These are phyloP conservation scores for Criorhina ranunculi DNA, from an alignment of 2,888 invertebrate species.

Conservation along the genomic window DNA sequence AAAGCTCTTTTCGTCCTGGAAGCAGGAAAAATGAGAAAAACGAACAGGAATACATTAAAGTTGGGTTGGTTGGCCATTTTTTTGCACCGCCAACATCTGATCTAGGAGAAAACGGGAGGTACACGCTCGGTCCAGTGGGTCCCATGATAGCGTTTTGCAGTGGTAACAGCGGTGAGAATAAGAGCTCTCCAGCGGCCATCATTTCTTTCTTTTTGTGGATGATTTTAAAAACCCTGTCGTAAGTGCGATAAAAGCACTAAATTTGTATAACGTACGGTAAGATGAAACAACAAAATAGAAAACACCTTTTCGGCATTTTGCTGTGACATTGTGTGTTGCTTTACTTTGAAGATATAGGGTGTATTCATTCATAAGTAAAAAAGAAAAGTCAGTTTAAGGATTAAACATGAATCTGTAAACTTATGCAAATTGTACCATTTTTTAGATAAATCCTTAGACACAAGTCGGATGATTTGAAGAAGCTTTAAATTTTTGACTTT, in stretches of 20 bases:
- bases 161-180: constrained; percentile 31
- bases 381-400: not conserved
- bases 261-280: constrained; percentile 3
- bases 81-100: constrained; percentile 25
- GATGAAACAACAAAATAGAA: constrained; percentile 14
- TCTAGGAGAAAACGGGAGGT: constrained; percentile 30
- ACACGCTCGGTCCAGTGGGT: constrained; percentile 22
- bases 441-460: too few relatives aligned
- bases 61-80: not conserved
- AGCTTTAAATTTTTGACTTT: not conserved
- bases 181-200: constrained; percentile 49
- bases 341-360: not conserved
- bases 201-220: not conserved
- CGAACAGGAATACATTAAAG: constrained; percentile 18
- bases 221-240: not conserved
- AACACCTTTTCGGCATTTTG: constrained; percentile 20
- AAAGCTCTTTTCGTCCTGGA: constrained; percentile 37
- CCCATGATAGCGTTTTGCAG: constrained; percentile 39
- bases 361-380: not conserved
- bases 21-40: constrained; percentile 27
- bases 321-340: not conserved
- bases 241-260: constrained; percentile 32
- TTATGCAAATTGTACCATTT: not conserved
- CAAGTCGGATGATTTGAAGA: too few relatives aligned
- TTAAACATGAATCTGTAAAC: not conserved